Evolutionary conservation across 23 tunicate species (phyloP).

Genomic region (Pegea sp.): DNA sequence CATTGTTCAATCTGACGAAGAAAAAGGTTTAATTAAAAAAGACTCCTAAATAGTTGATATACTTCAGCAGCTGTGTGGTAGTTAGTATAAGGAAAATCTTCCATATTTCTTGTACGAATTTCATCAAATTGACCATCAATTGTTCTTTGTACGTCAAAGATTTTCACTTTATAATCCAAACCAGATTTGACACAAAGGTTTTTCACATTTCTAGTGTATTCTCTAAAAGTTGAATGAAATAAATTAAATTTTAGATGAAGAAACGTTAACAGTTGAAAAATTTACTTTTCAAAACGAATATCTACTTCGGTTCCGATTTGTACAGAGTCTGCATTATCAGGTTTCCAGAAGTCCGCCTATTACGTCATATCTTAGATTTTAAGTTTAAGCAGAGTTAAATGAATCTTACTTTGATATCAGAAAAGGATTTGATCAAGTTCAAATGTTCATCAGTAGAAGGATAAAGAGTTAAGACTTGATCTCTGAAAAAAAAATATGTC

Average conservation of each 20-base stretch:
- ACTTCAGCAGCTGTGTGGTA: slow-evolving; percentile 65
- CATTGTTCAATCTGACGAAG: slow-evolving; percentile 41
- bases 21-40: too few relatives aligned
- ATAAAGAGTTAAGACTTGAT: slow-evolving; percentile 44
- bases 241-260: too few relatives aligned
- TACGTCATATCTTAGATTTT: not conserved
- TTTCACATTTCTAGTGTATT: slow-evolving; percentile 11
- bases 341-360: slow-evolving; percentile 61
- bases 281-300: slow-evolving; percentile 27
- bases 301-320: slow-evolving; percentile 12
- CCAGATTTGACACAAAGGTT: slow-evolving; percentile 2
- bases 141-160: slow-evolving; percentile 25
- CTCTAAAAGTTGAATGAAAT: too few relatives aligned
- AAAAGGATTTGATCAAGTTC: slow-evolving; percentile 15
- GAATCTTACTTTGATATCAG: not conserved
- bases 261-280: not conserved
- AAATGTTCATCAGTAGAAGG: slow-evolving; percentile 18
- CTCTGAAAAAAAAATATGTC: too few relatives aligned
- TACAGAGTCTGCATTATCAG: slow-evolving; percentile 17
- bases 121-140: slow-evolving; percentile 36
- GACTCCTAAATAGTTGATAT: too few relatives aligned
- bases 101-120: not conserved
- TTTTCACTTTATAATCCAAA: slow-evolving; percentile 34
- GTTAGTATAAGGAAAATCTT: slow-evolving; percentile 21
- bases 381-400: not conserved